These are phyloP conservation scores for Silurus asotus DNA, from an alignment of 2,113 vertebrate species.

Conservation along the genomic window DNA sequence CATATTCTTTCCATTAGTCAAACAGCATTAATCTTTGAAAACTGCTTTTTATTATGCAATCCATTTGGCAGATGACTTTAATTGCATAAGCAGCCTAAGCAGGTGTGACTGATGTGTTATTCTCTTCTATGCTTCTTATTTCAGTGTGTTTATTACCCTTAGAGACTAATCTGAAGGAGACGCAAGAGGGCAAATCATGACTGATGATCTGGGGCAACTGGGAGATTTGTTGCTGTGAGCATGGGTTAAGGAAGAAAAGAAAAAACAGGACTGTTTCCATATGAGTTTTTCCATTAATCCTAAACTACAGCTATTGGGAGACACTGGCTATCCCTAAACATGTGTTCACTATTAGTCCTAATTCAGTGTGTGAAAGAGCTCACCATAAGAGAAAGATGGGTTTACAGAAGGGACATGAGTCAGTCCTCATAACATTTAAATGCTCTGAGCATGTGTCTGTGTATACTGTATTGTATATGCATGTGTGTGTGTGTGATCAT, in stretches of 20 bases:
- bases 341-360: conserved; percentile 70
- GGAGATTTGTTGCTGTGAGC: conserved; percentile 57
- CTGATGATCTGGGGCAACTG: conserved; percentile 63
- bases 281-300: conserved; percentile 70
- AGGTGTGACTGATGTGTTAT: conserved; percentile 20
- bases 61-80: neutral
- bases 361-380: conserved; percentile 54
- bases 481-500: neutral
- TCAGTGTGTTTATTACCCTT: conserved; percentile 61
- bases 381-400: conserved; percentile 59
- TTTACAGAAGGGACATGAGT: conserved; percentile 49
- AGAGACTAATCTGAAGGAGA: conserved; percentile 47
- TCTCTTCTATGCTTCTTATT: conserved; percentile 52
- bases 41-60: neutral
- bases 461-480: neutral
- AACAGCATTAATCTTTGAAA: neutral
- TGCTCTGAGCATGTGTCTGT: neutral
- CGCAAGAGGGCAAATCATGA: conserved; percentile 52
- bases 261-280: conserved; percentile 66
- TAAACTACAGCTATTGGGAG: conserved; percentile 70
- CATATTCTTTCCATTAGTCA: neutral
- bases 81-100: neutral
- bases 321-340: conserved; percentile 67
- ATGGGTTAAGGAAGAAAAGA: conserved; percentile 49
- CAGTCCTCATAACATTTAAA: conserved; percentile 56